phyloP scores from a whole-genome alignment of 2,888 invertebrate genomes.

The Drosophila robusta region DNA sequence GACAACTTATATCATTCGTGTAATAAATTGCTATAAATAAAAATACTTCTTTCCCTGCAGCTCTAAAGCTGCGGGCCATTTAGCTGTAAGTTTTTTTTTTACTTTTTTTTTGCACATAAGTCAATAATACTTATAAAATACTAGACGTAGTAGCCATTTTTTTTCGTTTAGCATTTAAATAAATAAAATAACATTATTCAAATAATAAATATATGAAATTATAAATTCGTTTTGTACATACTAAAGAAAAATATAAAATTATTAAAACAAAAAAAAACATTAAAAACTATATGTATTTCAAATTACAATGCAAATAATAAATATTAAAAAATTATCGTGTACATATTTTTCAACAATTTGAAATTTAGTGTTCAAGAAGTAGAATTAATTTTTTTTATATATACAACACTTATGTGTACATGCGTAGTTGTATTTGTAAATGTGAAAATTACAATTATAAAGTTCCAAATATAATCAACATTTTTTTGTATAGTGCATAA shows the following conservation, averaged over 20 bases:
- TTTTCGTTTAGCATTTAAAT: slow-evolving; percentile 42
- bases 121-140: slow-evolving; percentile 65
- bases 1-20: slow-evolving; percentile 54
- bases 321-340: slow-evolving; percentile 28
- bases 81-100: slow-evolving; percentile 37
- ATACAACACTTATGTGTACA: slow-evolving; percentile 18
- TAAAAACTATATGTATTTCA: slow-evolving; percentile 35
- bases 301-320: slow-evolving; percentile 33
- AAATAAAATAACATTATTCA: slow-evolving; percentile 19
- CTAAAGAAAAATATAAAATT: neutral
- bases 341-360: slow-evolving; percentile 36
- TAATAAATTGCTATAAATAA: slow-evolving; percentile 42
- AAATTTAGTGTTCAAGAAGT: slow-evolving; percentile 53
- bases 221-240: slow-evolving; percentile 54
- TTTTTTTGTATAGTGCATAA: slow-evolving; percentile 61
- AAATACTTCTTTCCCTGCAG: slow-evolving; percentile 39
- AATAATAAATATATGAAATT: slow-evolving; percentile 2
- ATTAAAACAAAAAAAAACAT: slow-evolving; percentile 25
- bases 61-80: slow-evolving; percentile 50
- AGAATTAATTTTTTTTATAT: slow-evolving; percentile 45
- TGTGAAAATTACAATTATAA: slow-evolving; percentile 26
- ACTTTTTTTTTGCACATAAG: slow-evolving; percentile 41
- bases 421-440: slow-evolving; percentile 54
- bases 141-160: slow-evolving; percentile 48
- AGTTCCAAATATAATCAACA: slow-evolving; percentile 34